Conservation (phyloP, 1,140 invertebrate species). For the Copidosoma floridanum region DNA sequence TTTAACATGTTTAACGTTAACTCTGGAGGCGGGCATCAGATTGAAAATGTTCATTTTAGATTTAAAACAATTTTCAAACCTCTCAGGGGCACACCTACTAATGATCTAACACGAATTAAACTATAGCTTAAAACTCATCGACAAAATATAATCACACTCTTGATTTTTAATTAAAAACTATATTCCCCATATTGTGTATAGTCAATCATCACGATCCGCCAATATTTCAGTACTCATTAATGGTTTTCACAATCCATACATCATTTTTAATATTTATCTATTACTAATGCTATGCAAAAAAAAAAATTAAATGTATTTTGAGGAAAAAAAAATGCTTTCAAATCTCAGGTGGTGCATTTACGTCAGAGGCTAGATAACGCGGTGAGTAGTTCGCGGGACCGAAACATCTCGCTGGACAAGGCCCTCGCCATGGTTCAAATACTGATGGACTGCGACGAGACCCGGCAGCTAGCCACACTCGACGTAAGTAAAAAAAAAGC, state of each 20-base stretch:
- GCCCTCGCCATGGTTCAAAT: constrained; percentile 84
- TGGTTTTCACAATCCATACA: not conserved
- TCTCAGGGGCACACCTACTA: too few species aligned
- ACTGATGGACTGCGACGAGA: constrained; percentile 91
- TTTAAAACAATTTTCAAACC: too few species aligned
- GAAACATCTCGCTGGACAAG: constrained; percentile 77
- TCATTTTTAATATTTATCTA: not conserved
- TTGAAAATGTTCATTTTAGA: too few species aligned
- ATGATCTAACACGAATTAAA: too few species aligned
- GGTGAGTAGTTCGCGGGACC: constrained; percentile 80
- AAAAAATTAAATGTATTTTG: not conserved
- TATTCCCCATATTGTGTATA: too few species aligned
- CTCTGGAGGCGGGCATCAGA: too few species aligned
- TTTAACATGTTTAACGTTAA: too few species aligned
- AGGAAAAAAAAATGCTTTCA: not conserved
- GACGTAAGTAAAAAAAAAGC: constrained; percentile 54
- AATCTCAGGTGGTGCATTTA: constrained; percentile 74
- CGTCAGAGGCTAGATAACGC: constrained; percentile 82
- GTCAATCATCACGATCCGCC: too few species aligned
- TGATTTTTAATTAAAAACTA: too few species aligned
- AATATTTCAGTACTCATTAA: too few species aligned
- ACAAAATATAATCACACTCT: too few species aligned
- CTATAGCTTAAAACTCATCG: too few species aligned
- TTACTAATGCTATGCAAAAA: not conserved
- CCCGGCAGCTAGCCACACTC: constrained; percentile 89